phyloP scores from a whole-genome alignment of 1,140 invertebrate species.

The Lepidurus packardi region DNA sequence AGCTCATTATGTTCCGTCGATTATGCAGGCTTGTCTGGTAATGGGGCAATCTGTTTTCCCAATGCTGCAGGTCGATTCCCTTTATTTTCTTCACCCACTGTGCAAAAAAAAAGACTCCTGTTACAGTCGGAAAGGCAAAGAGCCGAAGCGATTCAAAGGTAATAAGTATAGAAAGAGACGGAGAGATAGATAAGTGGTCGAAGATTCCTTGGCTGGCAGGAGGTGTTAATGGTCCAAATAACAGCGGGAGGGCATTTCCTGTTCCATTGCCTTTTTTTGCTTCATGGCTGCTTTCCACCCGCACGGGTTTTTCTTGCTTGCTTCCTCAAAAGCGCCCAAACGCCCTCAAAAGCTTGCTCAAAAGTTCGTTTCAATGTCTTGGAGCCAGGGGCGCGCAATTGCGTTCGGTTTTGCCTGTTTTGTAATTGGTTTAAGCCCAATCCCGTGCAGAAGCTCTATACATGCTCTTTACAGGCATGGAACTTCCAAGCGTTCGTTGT shows the following conservation, averaged over 20 bases:
- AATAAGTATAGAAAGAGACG: background rate
- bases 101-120: background rate
- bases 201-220: background rate
- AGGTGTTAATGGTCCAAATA: slow-evolving; percentile 22
- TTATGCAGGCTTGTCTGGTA: slow-evolving; percentile 15
- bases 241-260: slow-evolving; percentile 17
- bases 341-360: no score
- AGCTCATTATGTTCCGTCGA: slow-evolving; percentile 9
- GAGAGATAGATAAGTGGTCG: background rate
- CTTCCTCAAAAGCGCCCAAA: no score
- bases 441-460: no score
- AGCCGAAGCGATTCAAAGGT: background rate
- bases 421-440: no score
- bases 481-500: no score
- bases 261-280: background rate
- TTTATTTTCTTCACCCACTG: background rate
- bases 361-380: no score
- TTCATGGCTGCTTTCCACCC: background rate
- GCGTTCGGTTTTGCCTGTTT: no score
- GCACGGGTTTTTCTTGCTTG: background rate
- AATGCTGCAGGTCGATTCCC: background rate
- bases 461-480: no score
- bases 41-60: slow-evolving; percentile 13
- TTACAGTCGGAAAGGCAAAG: no score
- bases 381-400: no score